Base-by-base conservation (phyloP, 2,888 invertebrate species). In the Plemyria rubiginata region DNA sequence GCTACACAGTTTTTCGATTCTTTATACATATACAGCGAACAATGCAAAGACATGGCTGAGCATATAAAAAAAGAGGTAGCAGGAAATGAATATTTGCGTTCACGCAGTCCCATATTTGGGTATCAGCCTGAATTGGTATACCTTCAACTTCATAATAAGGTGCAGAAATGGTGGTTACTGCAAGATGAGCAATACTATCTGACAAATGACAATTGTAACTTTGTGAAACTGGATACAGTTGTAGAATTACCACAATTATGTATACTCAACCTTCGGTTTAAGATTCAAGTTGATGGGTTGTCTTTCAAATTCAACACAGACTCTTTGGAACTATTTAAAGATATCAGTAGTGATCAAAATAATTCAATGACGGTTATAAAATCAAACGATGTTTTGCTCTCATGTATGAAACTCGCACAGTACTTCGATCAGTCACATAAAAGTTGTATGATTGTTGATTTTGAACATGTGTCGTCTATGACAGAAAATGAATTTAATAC, bases 111-210 rank as follows among this genome's bases (percentile, higher is more conserved):
- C 16, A 45, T 16, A 45, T 16, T 45, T 15, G 8, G 16, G 16
- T 16, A 13, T 15, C 15, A 45, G 13, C 45, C 45, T 45, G 45
- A 45, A 45, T 45, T 4, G 16, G 15, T 45, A 8, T 45, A 45
- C 16, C 45, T 45, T 45, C 45, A 45, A 16, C 45, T 45, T 16
- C 16, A 45, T 11, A 45, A 16, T 45, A 16, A 15, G 9, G 16
- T 45, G 9, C 45, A 45, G 16, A 45, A 15, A 45, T 45, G 45
- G 45, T 45, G 45, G 45, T 45, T 45, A 9, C 45, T 45, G 15
- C 16, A 16, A 45, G 45, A 16, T 45, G 15, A 45, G 11, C 16
- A 16, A 16, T 45, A 45, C 16, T 45, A 45, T 11, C 16, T 45
- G 15, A 45, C 45, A 16, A 45, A 45, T 45, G 11, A 16, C 16